Evolutionary conservation across 2,888 invertebrate genomes (phyloP), one percentile per base, ranked within the genome.

Genomic region (Argynnis bischoffii): DNA sequence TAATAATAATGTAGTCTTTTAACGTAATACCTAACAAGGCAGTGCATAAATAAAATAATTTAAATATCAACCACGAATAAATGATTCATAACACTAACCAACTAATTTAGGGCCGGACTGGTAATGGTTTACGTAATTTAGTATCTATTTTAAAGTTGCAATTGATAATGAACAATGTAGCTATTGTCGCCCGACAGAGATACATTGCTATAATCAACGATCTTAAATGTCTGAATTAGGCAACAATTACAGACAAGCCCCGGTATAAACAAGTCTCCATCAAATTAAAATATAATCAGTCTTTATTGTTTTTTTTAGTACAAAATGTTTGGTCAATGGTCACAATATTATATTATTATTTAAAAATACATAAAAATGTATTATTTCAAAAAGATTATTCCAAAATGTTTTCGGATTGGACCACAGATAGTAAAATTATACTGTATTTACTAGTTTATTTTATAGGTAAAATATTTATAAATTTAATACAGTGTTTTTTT

Each of bases 181-280:
- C 85, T 81, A 88, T 90, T 90, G 89, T 89, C 85, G 87, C 85
- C 78, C 84, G 89, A 90, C 91, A 88, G 81, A 88, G 89, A 89
- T 82, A 89, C 89, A 87, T 86, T 86, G 85, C 85, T 81, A 82
- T 81, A 84, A 84, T 85, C 79, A 81, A 78, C 82, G 81, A 86
- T 85, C 84, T 85, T 87, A 88, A 89, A 86, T 85, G 85, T 83
- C 87, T 82, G 82, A 88, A 84, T 88, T 86, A 83, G 80, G 86
- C 83, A 83, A 88, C 87, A 86, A 69, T 73, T 69, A 69, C 63
- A 69, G 61, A 53, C 63, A 70, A 66, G 64, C 55, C 67, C 47
- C 31, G 51, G 16, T 3, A 16, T 18, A 61, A 61, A 41, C 51
- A 53, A 68, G 55, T 65, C 68, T 35, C 46, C 64, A 35, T 63